Conservation (phyloP, 2,888 invertebrate species). For the Erebia epiphron region DNA sequence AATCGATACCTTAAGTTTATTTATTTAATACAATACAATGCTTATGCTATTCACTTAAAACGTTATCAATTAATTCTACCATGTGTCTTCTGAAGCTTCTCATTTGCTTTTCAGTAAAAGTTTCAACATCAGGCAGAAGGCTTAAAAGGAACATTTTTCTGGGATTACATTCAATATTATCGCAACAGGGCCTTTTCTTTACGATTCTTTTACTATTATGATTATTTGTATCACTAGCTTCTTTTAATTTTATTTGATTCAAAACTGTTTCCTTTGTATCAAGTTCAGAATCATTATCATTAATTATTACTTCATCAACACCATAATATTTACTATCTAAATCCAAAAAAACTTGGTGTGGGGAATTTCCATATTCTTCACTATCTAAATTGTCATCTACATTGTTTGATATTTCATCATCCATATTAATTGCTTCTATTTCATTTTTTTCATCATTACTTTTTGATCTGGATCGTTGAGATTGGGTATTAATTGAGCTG, state of each 20-base stretch:
- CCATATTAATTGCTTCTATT: neutral
- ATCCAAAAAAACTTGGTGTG: neutral
- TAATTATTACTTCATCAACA: neutral
- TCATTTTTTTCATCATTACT: neutral
- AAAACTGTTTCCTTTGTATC: neutral
- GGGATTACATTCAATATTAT: slow-evolving; percentile 15
- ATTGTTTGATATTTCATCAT: neutral
- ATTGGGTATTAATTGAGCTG: neutral
- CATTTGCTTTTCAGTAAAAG: slow-evolving; percentile 14
- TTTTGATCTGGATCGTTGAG: neutral
- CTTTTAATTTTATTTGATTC: neutral
- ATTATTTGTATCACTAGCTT: neutral
- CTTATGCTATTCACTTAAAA: neutral
- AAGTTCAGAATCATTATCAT: neutral
- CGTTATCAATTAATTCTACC: slow-evolving; percentile 2
- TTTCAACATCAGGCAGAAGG: slow-evolving; percentile 12
- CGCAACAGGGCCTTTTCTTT: slow-evolving; percentile 8
- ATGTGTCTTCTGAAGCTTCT: slow-evolving; percentile 14
- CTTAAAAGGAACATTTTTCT: slow-evolving; percentile 21
- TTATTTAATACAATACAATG: too few relatives aligned
- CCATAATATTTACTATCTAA: neutral
- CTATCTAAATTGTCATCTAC: neutral
- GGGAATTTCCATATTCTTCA: neutral
- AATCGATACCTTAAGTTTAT: neutral
- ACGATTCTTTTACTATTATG: neutral